These are phyloP conservation scores for Toxotes jaculatrix DNA, from an alignment of 2,113 vertebrate genomes.

Conservation along the genomic window DNA sequence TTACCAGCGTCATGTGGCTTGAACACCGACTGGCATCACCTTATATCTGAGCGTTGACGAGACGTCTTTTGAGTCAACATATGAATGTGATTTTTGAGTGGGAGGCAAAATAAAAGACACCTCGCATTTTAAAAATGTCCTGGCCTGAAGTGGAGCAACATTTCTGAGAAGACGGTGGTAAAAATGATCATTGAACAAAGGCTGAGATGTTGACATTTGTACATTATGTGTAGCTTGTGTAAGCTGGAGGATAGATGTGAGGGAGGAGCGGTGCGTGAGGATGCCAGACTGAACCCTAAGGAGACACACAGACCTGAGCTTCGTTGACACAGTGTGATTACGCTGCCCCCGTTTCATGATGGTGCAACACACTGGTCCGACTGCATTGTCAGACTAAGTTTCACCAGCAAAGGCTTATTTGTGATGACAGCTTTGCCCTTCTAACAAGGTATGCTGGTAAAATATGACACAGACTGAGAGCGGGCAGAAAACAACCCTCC, in stretches of 20 bases:
- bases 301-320: conserved; percentile 11
- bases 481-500: conserved; percentile 22
- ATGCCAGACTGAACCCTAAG: conserved; percentile 27
- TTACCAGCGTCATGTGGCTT: background rate
- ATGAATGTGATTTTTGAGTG: conserved; percentile 31
- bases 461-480: conserved; percentile 38
- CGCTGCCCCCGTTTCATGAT: conserved; percentile 34
- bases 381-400: conserved; percentile 75
- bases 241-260: background rate
- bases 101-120: conserved; percentile 3
- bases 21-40: conserved; percentile 1
- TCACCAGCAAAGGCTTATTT: conserved; percentile 37
- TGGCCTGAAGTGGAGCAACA: background rate
- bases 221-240: background rate
- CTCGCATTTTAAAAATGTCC: background rate
- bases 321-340: conserved; percentile 38
- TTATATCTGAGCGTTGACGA: background rate
- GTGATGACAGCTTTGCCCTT: conserved; percentile 71
- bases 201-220: background rate
- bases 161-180: background rate
- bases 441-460: conserved; percentile 30
- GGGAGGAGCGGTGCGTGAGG: background rate
- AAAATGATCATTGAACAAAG: background rate
- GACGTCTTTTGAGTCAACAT: background rate
- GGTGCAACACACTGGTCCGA: conserved; percentile 59